Evolutionary conservation across 2,888 invertebrate species (phyloP).

Genomic region (Macrophya alboannulata): DNA sequence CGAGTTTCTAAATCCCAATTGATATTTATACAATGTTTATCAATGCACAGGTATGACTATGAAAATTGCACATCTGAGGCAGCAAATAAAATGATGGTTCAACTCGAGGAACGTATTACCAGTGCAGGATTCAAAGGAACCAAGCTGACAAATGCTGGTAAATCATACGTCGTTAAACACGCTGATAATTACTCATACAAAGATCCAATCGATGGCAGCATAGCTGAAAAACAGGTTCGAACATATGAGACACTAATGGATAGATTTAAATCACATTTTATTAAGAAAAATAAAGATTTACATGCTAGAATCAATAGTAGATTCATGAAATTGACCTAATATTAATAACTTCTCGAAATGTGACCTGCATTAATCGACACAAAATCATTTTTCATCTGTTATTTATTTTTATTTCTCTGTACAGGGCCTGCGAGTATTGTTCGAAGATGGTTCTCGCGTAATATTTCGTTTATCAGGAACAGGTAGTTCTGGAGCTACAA

Average conservation of each 20-base stretch:
- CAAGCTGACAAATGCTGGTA: constrained; percentile 82
- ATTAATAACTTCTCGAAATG: background rate
- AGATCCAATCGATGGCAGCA: constrained; percentile 96
- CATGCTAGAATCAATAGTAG: background rate
- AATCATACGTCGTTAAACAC: constrained; percentile 89
- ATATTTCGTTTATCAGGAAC: constrained; percentile 98
- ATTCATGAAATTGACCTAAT: background rate
- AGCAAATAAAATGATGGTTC: constrained; percentile 94
- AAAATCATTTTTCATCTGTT: constrained; percentile 16
- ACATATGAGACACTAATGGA: background rate
- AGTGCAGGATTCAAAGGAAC: constrained; percentile 85
- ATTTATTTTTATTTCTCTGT: constrained; percentile 52
- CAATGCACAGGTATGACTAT: constrained; percentile 92
- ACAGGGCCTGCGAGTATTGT: constrained; percentile 96
- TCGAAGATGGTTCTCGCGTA: constrained; percentile 96
- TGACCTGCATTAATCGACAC: background rate
- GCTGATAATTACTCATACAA: constrained; percentile 98
- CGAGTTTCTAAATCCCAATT: background rate
- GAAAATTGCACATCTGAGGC: constrained; percentile 96
- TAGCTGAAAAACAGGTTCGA: constrained; percentile 92
- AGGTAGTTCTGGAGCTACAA: constrained; percentile 98
- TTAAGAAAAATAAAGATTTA: background rate
- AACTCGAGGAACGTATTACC: constrained; percentile 87
- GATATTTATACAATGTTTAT: background rate
- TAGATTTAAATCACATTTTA: background rate